A percentile compares a stretch with the other conserved stretches of the same genome.
Evolutionary conservation across 92 coral and sea anemone species (phyloP).

Genomic region (Parazoanthus swiftii): DNA sequence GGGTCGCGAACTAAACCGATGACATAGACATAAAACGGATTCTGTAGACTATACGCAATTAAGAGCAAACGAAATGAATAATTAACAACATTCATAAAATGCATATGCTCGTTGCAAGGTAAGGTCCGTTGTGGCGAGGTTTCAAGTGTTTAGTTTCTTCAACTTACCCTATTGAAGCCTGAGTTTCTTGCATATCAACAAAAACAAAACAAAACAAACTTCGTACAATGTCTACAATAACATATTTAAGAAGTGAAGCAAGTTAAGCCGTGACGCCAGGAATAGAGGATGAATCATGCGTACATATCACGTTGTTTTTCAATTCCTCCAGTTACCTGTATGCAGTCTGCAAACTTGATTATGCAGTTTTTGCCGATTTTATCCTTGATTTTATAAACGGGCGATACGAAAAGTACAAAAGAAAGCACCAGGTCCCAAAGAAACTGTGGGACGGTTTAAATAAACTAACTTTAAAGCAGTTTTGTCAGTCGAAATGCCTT

Average conservation of each 20-base stretch:
- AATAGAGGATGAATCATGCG: neutral
- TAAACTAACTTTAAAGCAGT: too few relatives aligned
- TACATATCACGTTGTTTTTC: neutral
- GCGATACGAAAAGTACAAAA: too few relatives aligned
- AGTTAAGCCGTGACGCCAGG: neutral
- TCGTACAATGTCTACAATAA: neutral
- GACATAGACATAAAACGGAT: neutral
- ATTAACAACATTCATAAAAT: too few relatives aligned
- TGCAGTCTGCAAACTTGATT: too few relatives aligned
- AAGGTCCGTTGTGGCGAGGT: neutral
- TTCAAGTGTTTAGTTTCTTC: neutral
- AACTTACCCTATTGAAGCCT: neutral
- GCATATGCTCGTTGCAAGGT: neutral
- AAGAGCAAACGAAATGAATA: neutral
- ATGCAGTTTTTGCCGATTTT: too few relatives aligned
- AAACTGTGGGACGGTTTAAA: too few relatives aligned
- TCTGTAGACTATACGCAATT: neutral
- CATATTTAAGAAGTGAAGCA: too few relatives aligned
- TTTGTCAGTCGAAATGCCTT: too few relatives aligned
- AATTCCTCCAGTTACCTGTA: too few relatives aligned
- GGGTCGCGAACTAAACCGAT: neutral
- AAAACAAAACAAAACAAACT: neutral
- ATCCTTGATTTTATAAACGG: too few relatives aligned
- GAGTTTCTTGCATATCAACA: neutral
- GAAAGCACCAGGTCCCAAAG: too few relatives aligned